Evolutionary conservation across 2,888 invertebrate genomes (phyloP), one percentile per base, ranked within the genome.

Genomic region (Drosophila paucipuncta): DNA sequence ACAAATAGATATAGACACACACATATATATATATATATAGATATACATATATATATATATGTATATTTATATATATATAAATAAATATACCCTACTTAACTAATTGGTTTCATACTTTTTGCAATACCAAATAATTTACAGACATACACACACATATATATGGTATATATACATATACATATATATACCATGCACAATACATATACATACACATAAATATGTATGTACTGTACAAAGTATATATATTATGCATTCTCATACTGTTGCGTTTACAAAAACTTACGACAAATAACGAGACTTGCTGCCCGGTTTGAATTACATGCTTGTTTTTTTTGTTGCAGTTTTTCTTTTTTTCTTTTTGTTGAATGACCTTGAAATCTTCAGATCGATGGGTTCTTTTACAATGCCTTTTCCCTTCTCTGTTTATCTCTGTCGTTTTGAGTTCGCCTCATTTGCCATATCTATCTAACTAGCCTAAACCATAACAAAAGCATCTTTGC

Each of bases 401-500:
- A 49, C 49, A 47, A 66, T 61, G 61, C 68, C 41, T 47, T 49
- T 35, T 43, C 39, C 50, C 16, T 55, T 37, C 39, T 50, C 16
- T 47, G 61, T 22, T 50, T 43, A 53, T 37, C 30, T 25, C 13
- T 54, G 52, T 53, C 50, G 37, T 28, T 49, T 47, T 43, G 13
- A 30, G 10, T 57, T 41, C 28, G 41, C 41, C 58, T 58, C 41
- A n/a, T 9, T n/a, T 62, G 50, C 39, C 28, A 18, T 49, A 31
- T 35, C 52, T 52, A 43, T 31, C 41, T 61, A 60, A 58, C 35
- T 63, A 47, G 58, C 52, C 95, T 95, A 98, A 94, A 98, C 98
- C 98, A 98, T 98, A 92, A 98, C 98, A 92, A 98, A 97, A 84
- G 98, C 98, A 94, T 98, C 98, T 94, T 98, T 97, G 78, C 97